Base-by-base conservation (phyloP, 2,888 invertebrate genomes). In the Drosophila villosipedis region DNA sequence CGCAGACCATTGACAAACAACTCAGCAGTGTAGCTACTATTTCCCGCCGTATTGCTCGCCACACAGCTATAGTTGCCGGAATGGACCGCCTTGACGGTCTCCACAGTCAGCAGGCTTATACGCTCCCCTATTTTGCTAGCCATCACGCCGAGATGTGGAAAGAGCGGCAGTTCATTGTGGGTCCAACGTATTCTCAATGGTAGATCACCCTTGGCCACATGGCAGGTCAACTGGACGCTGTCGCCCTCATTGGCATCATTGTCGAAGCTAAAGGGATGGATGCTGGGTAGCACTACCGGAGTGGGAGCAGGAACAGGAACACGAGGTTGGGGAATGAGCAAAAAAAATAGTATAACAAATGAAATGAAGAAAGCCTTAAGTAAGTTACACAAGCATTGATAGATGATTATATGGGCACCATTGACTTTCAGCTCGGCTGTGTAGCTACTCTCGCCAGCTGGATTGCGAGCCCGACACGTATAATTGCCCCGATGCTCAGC, bases 161-260 rank as follows among this genome's bases (percentile, higher is more conserved):
- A 92, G 65, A 92, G 81, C 0, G 92, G 91, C 72, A 94, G 67
- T 60, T 82, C 89, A 62, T 92, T 93, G 62, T 92, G 92, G 12
- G 94, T 94, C 97, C 97, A 97, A 57, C 94, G 94, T 47, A 97
- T 95, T 68, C 95, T 94, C 49, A 96, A 93, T 3, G 96, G 96
- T 25, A 94, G 92, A 91, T 96, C 96, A 37, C 96, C 95, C 84
- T 95, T 95, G 79, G 94, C 94, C 80, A 95, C 94, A 66, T 94
- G 94, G 83, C 95, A 95, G 69, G 94, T 94, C 43, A 95, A 93
- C 67, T 95, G 94, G 58, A 95, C 94, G 91, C 95, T 94, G 90
- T 96, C 96, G 68, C 96, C 96, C 69, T 96, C 95, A 92, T 95
- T 96, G 78, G 96, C 95, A 74, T 93, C 92, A 68, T 74, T 91